Evolutionary conservation across 2,113 vertebrate genomes (phyloP).

Genomic region (Marmota monax): DNA sequence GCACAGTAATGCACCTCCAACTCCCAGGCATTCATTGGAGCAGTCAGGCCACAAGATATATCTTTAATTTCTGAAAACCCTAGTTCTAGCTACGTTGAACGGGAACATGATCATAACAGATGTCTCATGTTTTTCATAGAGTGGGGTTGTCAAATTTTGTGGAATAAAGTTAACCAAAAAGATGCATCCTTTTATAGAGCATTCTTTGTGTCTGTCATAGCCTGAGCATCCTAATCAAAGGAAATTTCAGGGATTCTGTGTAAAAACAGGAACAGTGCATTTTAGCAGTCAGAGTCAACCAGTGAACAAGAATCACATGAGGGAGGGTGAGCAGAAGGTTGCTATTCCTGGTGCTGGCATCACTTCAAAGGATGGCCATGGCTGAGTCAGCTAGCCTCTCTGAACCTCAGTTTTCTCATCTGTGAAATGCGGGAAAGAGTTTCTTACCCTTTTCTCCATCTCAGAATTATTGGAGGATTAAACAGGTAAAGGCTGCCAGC

Average conservation of each 20-base stretch:
- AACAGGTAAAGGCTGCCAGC: not conserved
- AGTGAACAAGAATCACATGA: not conserved
- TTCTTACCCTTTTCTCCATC: not conserved
- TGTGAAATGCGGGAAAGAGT: slow-evolving; percentile 56
- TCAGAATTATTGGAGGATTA: not conserved
- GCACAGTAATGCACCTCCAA: slow-evolving; percentile 20
- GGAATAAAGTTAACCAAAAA: not conserved
- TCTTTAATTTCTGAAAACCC: slow-evolving; percentile 61
- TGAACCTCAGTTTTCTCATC: slow-evolving; percentile 65
- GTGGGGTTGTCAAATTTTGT: not conserved
- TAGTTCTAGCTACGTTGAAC: slow-evolving; percentile 3
- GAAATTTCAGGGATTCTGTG: not conserved
- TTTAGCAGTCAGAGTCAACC: not conserved
- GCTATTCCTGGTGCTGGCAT: slow-evolving; percentile 33
- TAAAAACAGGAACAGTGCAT: not conserved
- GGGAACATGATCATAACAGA: slow-evolving; percentile 36
- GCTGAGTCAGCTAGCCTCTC: not conserved
- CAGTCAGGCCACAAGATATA: not conserved
- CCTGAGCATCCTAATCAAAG: not conserved
- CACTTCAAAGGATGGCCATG: slow-evolving; percentile 10
- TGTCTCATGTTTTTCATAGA: slow-evolving; percentile 2
- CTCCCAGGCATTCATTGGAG: not conserved
- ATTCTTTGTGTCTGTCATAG: not conserved
- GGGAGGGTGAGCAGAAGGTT: not conserved
- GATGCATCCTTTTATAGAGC: not conserved